Evolutionary conservation across 2,113 vertebrate species (phyloP).

Genomic region (Nothoprocta pentlandii): DNA sequence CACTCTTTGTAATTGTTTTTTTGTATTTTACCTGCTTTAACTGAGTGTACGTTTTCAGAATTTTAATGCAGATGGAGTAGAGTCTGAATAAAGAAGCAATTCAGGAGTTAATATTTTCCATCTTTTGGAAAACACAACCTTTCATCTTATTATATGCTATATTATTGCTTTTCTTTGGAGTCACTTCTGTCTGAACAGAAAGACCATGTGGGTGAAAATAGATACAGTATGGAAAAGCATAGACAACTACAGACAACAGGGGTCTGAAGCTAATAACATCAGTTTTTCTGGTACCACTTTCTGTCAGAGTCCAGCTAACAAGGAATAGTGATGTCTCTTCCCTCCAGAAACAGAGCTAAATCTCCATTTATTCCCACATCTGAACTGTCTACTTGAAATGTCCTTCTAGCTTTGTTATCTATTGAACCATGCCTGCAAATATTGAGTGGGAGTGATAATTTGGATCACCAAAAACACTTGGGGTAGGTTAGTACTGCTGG

Average conservation of each 20-base stretch:
- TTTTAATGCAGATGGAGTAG: neutral
- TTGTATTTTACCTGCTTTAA: slow-evolving; percentile 33
- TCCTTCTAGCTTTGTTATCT: neutral
- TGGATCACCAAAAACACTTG: neutral
- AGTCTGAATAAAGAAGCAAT: neutral
- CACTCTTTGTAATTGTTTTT: slow-evolving; percentile 13
- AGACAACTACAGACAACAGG: neutral
- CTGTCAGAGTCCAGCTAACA: neutral
- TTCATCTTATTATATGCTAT: neutral
- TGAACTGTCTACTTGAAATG: neutral
- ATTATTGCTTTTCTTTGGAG: neutral
- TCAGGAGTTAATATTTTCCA: neutral
- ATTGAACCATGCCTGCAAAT: neutral
- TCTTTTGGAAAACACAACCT: neutral
- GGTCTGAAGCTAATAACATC: neutral
- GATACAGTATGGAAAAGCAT: neutral
- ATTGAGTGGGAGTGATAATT: neutral
- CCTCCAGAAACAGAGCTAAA: neutral
- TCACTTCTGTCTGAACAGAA: neutral
- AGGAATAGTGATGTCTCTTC: neutral
- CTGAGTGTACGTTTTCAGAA: neutral
- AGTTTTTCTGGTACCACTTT: neutral
- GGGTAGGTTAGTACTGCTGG: neutral
- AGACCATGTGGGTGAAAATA: neutral
- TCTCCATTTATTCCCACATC: neutral